A percentile compares a stretch with the other conserved stretches of the same genome.
Evolutionary conservation across 2,113 vertebrate genomes (phyloP).

Genomic region (Hyla sarda): DNA sequence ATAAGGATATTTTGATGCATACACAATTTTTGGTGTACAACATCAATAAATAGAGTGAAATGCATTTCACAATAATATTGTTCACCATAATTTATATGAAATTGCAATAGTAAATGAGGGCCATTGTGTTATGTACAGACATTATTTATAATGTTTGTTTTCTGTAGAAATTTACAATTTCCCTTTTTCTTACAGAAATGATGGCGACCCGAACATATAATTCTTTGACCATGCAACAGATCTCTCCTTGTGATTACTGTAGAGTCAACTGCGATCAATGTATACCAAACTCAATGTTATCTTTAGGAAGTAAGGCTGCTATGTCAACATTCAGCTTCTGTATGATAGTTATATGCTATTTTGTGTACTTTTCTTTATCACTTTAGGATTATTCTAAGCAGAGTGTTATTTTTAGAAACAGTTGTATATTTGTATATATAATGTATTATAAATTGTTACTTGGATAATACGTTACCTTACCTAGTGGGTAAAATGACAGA

Average conservation of each 20-base stretch:
- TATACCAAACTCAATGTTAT: not conserved
- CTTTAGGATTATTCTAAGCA: not conserved
- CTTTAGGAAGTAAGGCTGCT: not conserved
- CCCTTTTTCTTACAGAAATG: slow-evolving; percentile 17
- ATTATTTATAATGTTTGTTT: not conserved
- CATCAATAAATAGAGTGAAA: no score
- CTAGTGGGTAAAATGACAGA: not conserved
- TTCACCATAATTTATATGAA: no score
- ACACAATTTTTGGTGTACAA: no score
- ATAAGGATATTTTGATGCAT: no score
- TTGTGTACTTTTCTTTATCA: not conserved
- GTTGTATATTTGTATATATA: not conserved
- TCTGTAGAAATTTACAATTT: not conserved
- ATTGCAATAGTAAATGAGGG: no score
- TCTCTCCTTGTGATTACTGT: slow-evolving; percentile 33
- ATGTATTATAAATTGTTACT: not conserved
- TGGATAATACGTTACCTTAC: not conserved
- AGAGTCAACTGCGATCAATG: slow-evolving; percentile 7
- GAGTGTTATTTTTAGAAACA: not conserved
- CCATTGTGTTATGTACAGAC: not conserved
- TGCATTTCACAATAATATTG: no score
- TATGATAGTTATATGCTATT: not conserved
- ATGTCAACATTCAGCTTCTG: not conserved
- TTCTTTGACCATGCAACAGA: not conserved
- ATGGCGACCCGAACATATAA: slow-evolving; percentile 13